Conservation (phyloP, 2,797 vertebrate species). For the Vipera ursinii region DNA sequence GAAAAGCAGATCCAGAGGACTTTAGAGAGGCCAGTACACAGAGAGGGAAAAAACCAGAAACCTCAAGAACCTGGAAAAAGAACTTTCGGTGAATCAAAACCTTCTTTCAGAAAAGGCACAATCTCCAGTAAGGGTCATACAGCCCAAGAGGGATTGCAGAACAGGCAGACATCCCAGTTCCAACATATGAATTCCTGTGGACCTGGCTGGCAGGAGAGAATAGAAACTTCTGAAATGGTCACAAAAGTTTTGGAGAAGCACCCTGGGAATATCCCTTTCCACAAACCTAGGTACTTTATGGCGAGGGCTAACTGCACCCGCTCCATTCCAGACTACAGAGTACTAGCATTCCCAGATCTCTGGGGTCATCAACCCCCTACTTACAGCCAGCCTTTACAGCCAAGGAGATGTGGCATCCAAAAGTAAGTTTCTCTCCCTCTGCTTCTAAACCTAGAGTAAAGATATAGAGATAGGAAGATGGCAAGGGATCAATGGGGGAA, state of each 20-base stretch:
- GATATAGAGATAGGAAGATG: neutral
- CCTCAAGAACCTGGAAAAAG: neutral
- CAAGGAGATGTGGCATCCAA: constrained; percentile 73
- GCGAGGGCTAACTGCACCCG: constrained; percentile 71
- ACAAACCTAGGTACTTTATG: constrained; percentile 70
- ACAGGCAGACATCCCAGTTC: constrained; percentile 23
- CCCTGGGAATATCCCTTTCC: constrained; percentile 65
- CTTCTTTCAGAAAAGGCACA: neutral
- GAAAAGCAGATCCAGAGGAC: constrained; percentile 32
- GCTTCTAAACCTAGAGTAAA: neutral
- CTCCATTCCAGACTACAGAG: constrained; percentile 80
- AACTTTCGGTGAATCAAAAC: neutral
- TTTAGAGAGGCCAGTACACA: constrained; percentile 38
- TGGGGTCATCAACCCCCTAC: constrained; percentile 83
- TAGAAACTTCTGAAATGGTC: constrained; percentile 24
- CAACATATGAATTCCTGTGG: neutral
- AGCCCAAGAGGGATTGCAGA: constrained; percentile 33
- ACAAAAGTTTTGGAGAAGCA: constrained; percentile 65
- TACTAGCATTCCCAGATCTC: constrained; percentile 86
- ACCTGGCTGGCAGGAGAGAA: neutral
- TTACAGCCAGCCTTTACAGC: constrained; percentile 71
- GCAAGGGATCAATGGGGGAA: neutral
- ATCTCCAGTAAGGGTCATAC: neutral
- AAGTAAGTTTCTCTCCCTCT: constrained; percentile 68
- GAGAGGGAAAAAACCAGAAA: constrained; percentile 35